phyloP scores from a whole-genome alignment of 1,140 invertebrate genomes.

The Kradibia gibbosae region DNA sequence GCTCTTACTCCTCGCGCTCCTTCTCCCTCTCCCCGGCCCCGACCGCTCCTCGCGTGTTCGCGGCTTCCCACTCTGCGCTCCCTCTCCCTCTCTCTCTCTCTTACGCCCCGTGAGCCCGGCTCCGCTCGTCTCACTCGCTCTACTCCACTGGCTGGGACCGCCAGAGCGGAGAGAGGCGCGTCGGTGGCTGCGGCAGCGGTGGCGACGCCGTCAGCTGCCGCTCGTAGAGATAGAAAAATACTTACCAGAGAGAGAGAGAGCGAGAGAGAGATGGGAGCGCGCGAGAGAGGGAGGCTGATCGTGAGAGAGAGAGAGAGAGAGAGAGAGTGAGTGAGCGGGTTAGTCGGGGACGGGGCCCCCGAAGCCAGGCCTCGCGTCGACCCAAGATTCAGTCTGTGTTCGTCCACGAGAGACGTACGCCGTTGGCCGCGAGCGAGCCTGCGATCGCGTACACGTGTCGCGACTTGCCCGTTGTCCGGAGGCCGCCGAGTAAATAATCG shows the following conservation, averaged over 20 bases:
- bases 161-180: no score
- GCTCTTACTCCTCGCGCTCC: not conserved
- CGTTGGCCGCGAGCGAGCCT: not conserved
- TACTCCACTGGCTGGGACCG: no score
- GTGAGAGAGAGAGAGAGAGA: no score
- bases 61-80: not conserved
- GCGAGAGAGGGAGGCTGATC: no score
- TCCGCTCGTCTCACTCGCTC: no score
- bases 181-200: not conserved
- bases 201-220: not conserved
- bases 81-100: not conserved
- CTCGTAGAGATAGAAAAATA: slow-evolving; percentile 63
- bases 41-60: not conserved
- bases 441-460: not conserved
- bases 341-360: slow-evolving; percentile 62
- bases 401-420: slow-evolving; percentile 59
- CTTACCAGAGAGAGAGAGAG: no score
- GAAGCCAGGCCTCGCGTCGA: slow-evolving; percentile 52
- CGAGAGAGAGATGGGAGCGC: no score
- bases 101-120: not conserved
- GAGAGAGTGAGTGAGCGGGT: no score
- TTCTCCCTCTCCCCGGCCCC: slow-evolving; percentile 15
- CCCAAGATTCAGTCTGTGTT: slow-evolving; percentile 70
- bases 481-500: no score
- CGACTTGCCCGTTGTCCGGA: not conserved